Base-by-base conservation (phyloP, 2,113 vertebrate species). In the Cranoglanis bouderius region DNA sequence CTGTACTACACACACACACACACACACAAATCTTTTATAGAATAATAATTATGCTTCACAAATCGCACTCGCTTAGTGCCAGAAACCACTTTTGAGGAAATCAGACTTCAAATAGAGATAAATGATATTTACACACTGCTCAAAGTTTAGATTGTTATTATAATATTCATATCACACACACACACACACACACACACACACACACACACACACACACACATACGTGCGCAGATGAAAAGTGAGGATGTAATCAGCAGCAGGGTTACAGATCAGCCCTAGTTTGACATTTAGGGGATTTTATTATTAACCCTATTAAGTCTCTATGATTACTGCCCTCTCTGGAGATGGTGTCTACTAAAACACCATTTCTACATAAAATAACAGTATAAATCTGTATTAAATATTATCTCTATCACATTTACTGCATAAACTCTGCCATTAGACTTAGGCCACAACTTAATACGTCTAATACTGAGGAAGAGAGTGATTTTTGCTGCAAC, bases 81-180 rank as follows among this genome's bases (percentile, higher is more conserved):
- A 87, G 74, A 78, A 87, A 78, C 51, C 35, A 87, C 19, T 63
- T 80, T 35, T 63, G 75, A 85, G 46, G 43, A 51, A 85, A 59
- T 72, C 65, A 26, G n/a, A 85, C 84, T 40, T 72, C 32, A 85
- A 70, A 70, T 70, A 85, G 84, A 85, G 63, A 85, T 85, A 85
- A 85, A 85, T 85, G 46, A 51, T 85, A 85, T 85, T 85, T 85
- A 85, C 84, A 85, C 32, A 85, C 19, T n/a, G 84, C 63, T 67
- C 83, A 59, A 46, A 46, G 61, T 85, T 85, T 21, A 43, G 38
- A 65, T 84, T 84, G 59, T 82, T 63, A 85, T 85, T 59, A 85
- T 85, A 85, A 32, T 85, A 32, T n/a, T 70, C 38, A 46, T 70
- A n/a, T 65, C 46, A 6, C 32, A 13, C 67, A 59, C 53, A 59